Evolutionary conservation across 1,140 invertebrate genomes (phyloP), one percentile per base, ranked within the genome.

Genomic region (Drosophila lacteicornis): DNA sequence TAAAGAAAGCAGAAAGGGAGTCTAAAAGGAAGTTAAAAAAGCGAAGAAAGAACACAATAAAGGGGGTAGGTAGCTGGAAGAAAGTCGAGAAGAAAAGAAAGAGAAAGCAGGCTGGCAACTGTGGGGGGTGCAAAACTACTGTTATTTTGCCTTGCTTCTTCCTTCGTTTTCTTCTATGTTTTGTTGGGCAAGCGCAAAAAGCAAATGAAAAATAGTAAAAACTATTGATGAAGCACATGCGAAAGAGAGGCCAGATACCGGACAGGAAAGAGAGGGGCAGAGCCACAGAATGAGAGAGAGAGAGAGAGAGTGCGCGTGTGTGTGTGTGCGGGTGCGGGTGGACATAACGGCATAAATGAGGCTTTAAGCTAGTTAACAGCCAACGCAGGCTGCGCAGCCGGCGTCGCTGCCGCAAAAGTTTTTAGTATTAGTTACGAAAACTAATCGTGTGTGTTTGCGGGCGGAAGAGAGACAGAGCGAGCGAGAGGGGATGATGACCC

Each of bases 201-300:
- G 78, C 78, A 82, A 78, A 81, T 84, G 78, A 88, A 82, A 80
- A 87, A 80, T 73, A 80, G 74, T 70, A 75, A 77, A 90, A 79
- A 76, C 86, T 92, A 92, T 92, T 92, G 91, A 92, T 92, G 91
- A 92, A 92, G 86, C 79, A 86, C 85, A 88, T 85, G 78, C 65
- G 70, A 82, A 75, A 63, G 73, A 74, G 63, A 53, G 67, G 53
- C 65, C 59, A 56, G 38, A 42, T 66, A 66, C 45, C 25, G 27
- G 42, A 6, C 30, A 75, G 49, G 67, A 77, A 57, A 51, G 66
- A 69, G 63, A 51, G 45, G 46, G 68, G 43, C 47, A 47, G 49
- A 8, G 33, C 45, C 17, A 60, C 45, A 43, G 17, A 22, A 17
- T n/a, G 33, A 22, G 17, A 53, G 36, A 66, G 40, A 59, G 58